These are phyloP conservation scores for Netelia inedita DNA, from an alignment of 2,888 invertebrate species.

Conservation along the genomic window DNA sequence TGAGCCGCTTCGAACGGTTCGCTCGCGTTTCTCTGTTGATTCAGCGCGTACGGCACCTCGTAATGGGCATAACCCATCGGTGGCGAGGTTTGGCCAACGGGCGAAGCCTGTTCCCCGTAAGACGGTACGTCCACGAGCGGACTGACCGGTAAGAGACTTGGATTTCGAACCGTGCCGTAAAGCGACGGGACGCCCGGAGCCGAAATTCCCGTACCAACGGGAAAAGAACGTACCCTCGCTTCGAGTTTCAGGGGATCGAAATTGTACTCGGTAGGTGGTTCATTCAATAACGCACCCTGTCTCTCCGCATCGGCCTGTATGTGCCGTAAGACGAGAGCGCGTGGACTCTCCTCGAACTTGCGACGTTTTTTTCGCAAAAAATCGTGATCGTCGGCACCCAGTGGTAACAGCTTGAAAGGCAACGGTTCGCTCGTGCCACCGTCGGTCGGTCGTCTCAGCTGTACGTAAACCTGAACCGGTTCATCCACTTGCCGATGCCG, in stretches of 20 bases:
- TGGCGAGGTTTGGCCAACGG: conserved; percentile 20
- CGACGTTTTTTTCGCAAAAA: conserved; percentile 55
- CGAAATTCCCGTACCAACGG: background rate
- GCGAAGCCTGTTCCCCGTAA: conserved; percentile 43
- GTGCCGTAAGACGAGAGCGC: conserved; percentile 26
- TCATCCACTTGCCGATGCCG: conserved; percentile 81
- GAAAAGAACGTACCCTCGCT: conserved; percentile 35
- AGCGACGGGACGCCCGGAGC: background rate
- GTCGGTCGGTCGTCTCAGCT: conserved; percentile 86
- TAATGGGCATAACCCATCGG: conserved; percentile 22
- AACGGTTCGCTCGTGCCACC: conserved; percentile 85
- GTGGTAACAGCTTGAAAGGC: conserved; percentile 85
- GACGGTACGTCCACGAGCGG: conserved; percentile 9
- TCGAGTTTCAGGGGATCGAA: conserved; percentile 35
- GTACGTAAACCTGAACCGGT: conserved; percentile 84
- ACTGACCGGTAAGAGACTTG: conserved; percentile 31
- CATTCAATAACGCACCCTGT: background rate
- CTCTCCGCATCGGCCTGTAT: conserved; percentile 49
- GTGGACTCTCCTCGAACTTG: conserved; percentile 37
- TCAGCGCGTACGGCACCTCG: conserved; percentile 19
- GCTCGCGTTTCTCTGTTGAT: background rate
- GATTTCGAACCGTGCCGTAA: background rate
- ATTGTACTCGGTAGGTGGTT: conserved; percentile 3
- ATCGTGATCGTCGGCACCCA: conserved; percentile 63
- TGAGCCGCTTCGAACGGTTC: conserved; percentile 31